Conservation (phyloP, 2,113 vertebrate species). For the Cacatua alba region DNA sequence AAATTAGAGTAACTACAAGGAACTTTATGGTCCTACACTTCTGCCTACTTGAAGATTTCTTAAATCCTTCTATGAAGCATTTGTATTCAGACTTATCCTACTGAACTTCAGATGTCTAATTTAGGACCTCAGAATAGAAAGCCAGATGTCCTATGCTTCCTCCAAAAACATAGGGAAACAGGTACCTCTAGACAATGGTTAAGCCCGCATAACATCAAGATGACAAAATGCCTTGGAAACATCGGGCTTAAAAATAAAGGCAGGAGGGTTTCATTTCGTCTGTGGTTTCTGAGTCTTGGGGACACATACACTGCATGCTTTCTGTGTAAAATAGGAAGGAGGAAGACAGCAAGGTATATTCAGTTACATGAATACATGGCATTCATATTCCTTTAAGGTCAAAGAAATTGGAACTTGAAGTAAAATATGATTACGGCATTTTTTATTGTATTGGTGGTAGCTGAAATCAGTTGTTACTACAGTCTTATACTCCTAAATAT, state of each 20-base stretch:
- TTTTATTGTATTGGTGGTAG: not conserved
- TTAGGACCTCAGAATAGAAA: not conserved
- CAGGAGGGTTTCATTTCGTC: not conserved
- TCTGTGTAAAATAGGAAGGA: not conserved
- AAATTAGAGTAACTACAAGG: not conserved
- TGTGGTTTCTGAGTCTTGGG: not conserved
- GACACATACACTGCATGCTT: not conserved
- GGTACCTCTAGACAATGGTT: not conserved
- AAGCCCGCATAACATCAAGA: not conserved
- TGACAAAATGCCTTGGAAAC: not conserved
- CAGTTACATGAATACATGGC: not conserved
- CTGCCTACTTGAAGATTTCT: not conserved
- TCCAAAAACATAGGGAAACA: not conserved
- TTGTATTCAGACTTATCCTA: not conserved
- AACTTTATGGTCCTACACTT: not conserved
- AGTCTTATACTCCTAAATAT: not conserved
- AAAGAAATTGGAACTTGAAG: not conserved
- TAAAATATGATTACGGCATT: not conserved
- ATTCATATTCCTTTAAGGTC: not conserved
- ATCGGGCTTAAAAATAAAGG: not conserved
- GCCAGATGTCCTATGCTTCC: not conserved
- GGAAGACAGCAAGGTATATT: not conserved
- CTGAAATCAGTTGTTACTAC: not conserved
- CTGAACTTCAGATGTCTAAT: not conserved
- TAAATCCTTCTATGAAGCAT: not conserved